These are phyloP conservation scores for Drosophila kurseongensis DNA, from an alignment of 1,140 invertebrate genomes.

Conservation along the genomic window DNA sequence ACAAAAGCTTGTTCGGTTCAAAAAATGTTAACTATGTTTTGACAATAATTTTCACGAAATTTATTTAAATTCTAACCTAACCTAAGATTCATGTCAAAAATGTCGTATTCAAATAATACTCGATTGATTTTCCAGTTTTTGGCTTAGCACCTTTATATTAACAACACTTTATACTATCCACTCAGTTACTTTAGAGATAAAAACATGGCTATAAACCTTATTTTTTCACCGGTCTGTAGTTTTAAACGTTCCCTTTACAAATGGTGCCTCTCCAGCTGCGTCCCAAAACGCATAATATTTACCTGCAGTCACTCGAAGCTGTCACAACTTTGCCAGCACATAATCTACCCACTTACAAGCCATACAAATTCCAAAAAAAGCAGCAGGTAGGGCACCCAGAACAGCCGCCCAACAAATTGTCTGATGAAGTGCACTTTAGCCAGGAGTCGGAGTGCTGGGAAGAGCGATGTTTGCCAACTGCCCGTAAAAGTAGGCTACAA, in stretches of 20 bases:
- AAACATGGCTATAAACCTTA: too few species aligned
- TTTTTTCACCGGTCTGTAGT: not conserved
- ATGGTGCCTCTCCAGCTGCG: not conserved
- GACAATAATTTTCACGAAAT: too few species aligned
- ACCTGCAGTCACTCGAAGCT: conserved; percentile 15
- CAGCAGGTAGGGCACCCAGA: conserved; percentile 5
- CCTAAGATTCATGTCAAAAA: too few species aligned
- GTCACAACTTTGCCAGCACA: conserved; percentile 34
- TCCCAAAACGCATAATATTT: conserved; percentile 1
- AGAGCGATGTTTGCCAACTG: conserved; percentile 34
- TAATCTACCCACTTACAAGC: conserved; percentile 47
- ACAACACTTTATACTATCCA: too few species aligned
- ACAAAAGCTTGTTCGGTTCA: too few species aligned
- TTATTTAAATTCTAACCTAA: too few species aligned
- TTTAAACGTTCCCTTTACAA: not conserved
- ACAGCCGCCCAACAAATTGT: conserved; percentile 61
- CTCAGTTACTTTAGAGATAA: too few species aligned
- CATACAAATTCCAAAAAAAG: conserved; percentile 4
- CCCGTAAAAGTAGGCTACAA: conserved; percentile 76
- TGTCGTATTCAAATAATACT: too few species aligned
- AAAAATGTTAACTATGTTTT: too few species aligned
- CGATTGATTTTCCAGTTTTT: too few species aligned
- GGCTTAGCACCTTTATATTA: too few species aligned
- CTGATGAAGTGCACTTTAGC: conserved; percentile 73
- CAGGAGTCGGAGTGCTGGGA: conserved; percentile 13